Base-by-base conservation (phyloP, 2,888 invertebrate genomes). In the Harpagoxenus sublaevis region DNA sequence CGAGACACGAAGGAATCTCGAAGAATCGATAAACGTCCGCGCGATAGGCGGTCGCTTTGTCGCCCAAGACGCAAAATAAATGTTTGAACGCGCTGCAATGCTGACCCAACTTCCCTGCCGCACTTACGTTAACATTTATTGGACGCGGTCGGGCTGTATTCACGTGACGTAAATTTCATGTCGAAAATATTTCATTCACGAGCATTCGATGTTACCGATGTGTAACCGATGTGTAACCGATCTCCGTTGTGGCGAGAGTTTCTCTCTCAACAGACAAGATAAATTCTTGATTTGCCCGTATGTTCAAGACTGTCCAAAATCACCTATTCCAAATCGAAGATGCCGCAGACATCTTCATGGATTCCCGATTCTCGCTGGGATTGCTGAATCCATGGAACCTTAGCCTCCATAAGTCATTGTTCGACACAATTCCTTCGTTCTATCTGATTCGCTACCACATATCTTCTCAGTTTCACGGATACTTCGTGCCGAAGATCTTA, bases 1-100 rank as follows among this genome's bases (percentile, higher is more conserved):
- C 68, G 85, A 53, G 73, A 75, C 84, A 83, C 6, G 77, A 87
- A 87, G 83, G 84, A 85, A 89, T 85, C 35, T n/a, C 71, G 28
- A 60, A 55, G 83, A 77, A 87, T 89, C 89, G 88, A 89, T 85
- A 87, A 88, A 84, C 79, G 79, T 65, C 51, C 53, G 28, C 63
- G 81, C 62, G 71, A 75, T 57, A 60, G 63, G 35, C 63, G 51
- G 28, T 28, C 68, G 35, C 60, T 39, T 81, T 79, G 78, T 63
- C 63, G 73, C 28, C 60, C 73, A 45, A 51, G 66, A 39, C 55
- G 53, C 39, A 42, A 83, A 74, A 88, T 84, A 86, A 88, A 88
- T 88, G 84, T 85, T 88, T 83, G 86, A 74, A 31, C 83, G 48
- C 57, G 73, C 51, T 75, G 63, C 74, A 42, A 57, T 57, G 35